A percentile compares a stretch with the other conserved stretches of the same genome.
Evolutionary conservation across 2,797 vertebrate genomes (phyloP).

Genomic region (Muscicapa comitata): DNA sequence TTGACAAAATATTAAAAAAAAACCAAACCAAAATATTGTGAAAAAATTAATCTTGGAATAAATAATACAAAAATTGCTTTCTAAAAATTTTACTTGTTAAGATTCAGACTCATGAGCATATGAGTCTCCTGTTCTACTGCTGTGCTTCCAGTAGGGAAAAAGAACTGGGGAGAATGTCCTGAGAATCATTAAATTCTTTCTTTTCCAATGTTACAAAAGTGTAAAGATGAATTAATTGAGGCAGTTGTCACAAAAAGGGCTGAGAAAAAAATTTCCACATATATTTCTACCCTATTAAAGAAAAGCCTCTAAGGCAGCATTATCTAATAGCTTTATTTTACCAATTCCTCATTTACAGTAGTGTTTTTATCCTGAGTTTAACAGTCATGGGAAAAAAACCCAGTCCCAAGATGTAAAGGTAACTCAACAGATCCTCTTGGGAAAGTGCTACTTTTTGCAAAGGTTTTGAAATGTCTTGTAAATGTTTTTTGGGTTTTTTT

Average conservation of each 20-base stretch:
- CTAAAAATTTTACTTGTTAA: background rate
- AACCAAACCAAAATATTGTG: background rate
- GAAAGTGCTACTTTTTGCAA: background rate
- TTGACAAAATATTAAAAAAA: background rate
- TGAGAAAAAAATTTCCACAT: background rate
- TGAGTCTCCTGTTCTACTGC: background rate
- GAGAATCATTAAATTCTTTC: background rate
- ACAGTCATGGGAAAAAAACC: fast-evolving
- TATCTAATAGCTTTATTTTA: background rate
- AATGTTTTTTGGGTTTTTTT: background rate
- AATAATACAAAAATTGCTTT: background rate
- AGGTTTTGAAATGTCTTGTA: background rate
- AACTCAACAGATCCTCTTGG: background rate
- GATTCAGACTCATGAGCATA: background rate
- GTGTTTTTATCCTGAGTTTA: background rate
- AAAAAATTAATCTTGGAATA: background rate
- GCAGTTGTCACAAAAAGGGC: background rate
- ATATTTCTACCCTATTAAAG: background rate
- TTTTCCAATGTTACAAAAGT: background rate
- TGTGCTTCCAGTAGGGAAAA: background rate
- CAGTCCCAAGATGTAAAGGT: background rate
- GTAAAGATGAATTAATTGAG: background rate
- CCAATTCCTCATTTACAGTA: background rate
- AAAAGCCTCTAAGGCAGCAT: background rate
- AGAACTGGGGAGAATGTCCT: background rate